phyloP scores from a whole-genome alignment of 2,797 vertebrate genomes.

The Syngnathus rostellatus region DNA sequence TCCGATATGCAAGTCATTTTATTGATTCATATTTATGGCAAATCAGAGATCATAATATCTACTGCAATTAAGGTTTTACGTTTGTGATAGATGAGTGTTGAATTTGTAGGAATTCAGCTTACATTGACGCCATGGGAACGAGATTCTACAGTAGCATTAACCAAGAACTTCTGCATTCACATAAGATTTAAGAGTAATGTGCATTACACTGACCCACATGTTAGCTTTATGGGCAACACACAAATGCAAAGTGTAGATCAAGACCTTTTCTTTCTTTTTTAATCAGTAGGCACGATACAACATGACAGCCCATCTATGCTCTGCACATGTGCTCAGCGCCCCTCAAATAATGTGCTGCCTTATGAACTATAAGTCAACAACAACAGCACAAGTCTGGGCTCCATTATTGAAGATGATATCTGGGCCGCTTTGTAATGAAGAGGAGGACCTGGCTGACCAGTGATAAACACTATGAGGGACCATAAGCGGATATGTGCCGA shows the following conservation, averaged over 20 bases:
- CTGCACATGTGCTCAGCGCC: conserved; percentile 49
- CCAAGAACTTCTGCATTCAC: not conserved
- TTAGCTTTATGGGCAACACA: conserved; percentile 23
- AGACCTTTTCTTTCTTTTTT: conserved; percentile 10
- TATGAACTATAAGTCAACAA: conserved; percentile 57
- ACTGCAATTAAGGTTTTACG: not conserved
- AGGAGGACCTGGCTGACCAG: conserved; percentile 45
- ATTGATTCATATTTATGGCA: too few species aligned
- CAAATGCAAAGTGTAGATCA: conserved; percentile 26
- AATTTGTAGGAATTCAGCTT: not conserved
- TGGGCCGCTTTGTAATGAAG: conserved; percentile 45
- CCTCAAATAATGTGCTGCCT: conserved; percentile 47
- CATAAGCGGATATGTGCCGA: conserved; percentile 25
- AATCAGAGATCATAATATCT: too few species aligned
- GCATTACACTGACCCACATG: conserved; percentile 21
- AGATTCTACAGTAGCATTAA: not conserved
- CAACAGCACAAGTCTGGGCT: conserved; percentile 50
- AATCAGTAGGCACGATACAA: conserved; percentile 19
- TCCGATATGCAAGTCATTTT: too few species aligned
- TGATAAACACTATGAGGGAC: conserved; percentile 33
- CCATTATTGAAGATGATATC: conserved; percentile 73
- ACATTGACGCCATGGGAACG: not conserved
- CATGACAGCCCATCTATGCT: conserved; percentile 39
- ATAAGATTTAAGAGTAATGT: conserved; percentile 13
- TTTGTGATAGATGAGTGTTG: not conserved